Base-by-base conservation (phyloP, 2,797 vertebrate genomes). In the Rhinoraja longicauda region DNA sequence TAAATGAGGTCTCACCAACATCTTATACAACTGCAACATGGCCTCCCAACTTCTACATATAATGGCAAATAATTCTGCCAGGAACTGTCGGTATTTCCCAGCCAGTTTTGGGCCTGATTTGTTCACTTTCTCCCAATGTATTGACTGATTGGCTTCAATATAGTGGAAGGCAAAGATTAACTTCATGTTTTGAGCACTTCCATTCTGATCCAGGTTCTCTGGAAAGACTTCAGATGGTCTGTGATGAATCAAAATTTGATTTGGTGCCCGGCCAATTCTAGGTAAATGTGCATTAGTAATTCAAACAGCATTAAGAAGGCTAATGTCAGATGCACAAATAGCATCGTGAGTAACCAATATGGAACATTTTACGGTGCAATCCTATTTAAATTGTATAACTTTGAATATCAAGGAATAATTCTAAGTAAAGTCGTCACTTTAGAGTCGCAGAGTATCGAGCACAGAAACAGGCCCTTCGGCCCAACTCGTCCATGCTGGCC, bases 361-460 rank as follows among this genome's bases (percentile, higher is more conserved):
- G 36, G 73, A 45, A 53, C 72, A 91, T 72, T 73, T 91, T 39
- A 73, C 39, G 17, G 88, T 45, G 36, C 67, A 91, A 72, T 91
- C 67, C 90, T 53, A 53, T 73, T 92, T 92, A 24, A 75, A 62
- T 36, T 75, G 32, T 36, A 73, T 75, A 92, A 75, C 70, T 75
- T 53, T 53, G 45, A 53, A 53, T 53, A 53, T 53, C 53, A 5
- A 53, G 45, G 45, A 53, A 53, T 53, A 92, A 92, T 92, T 36
- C 12, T 6, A 2, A 17, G 67, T 45, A 72, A 90, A 72, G 32
- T 72, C 72, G 70, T 75, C 57, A 75, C 21, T 53, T 24, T 13
- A 53, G 0, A 53, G 45, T 53, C 45, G 0, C 45, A 45, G 45
- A 45, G 45, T 45, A 45, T 45, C 45, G 45, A 2, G 45, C 45